Conservation (phyloP, 2,797 vertebrate species). For the Eidolon dupreanum region DNA sequence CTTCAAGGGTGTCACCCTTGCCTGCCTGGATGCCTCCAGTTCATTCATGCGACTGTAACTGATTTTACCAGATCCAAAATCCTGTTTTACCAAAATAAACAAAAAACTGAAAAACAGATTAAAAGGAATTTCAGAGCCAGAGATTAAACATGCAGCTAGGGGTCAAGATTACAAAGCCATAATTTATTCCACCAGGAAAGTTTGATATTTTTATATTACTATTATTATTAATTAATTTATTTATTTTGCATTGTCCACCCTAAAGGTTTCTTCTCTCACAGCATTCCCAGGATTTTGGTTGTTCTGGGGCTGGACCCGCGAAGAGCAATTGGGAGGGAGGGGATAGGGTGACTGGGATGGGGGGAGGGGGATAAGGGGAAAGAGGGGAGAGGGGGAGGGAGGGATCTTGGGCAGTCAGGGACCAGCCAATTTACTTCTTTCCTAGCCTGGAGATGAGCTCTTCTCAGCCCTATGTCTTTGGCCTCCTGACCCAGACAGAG, state of each 20-base stretch:
- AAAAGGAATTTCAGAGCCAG: background rate
- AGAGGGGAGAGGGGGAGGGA: too few relatives aligned
- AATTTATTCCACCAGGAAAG: background rate
- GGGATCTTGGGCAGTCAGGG: too few relatives aligned
- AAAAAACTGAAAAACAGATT: background rate
- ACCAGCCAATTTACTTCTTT: background rate
- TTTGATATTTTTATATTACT: background rate
- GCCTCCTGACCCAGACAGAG: slow-evolving; percentile 68
- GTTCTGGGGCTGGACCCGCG: background rate
- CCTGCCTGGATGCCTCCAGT: background rate
- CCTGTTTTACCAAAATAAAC: background rate
- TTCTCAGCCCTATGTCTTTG: background rate
- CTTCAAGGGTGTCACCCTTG: background rate
- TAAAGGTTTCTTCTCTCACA: background rate
- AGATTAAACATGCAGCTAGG: background rate
- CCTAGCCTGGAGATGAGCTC: background rate
- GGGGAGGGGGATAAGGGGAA: too few relatives aligned
- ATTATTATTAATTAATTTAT: background rate
- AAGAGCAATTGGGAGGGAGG: background rate
- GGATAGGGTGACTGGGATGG: background rate
- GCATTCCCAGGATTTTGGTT: background rate
- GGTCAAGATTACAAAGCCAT: background rate
- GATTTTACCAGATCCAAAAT: slow-evolving; percentile 50
- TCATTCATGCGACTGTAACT: background rate
- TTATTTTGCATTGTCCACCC: background rate